phyloP scores from a whole-genome alignment of 2,113 vertebrate species.

The Gymnorhina tibicen region DNA sequence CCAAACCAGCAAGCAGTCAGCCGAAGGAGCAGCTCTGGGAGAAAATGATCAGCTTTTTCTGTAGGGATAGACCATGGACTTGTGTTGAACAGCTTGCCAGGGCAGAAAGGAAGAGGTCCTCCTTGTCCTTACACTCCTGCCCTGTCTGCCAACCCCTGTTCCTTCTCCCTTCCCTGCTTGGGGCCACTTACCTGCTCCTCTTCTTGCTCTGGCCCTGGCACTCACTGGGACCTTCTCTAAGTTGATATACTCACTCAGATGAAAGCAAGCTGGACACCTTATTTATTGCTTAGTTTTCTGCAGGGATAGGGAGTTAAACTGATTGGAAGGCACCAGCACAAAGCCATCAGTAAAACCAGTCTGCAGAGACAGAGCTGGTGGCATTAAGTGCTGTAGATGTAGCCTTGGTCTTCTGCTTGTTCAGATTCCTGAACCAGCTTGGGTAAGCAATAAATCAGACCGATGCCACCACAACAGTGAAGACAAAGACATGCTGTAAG shows the following conservation, averaged over 20 bases:
- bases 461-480: accelerated
- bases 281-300: neutral
- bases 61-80: neutral
- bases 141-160: neutral
- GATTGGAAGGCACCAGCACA: neutral
- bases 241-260: neutral
- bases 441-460: neutral
- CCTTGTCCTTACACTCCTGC: neutral
- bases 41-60: neutral
- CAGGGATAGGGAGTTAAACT: neutral
- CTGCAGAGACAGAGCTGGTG: neutral
- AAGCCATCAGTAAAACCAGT: neutral
- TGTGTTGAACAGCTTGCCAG: neutral
- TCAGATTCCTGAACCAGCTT: neutral
- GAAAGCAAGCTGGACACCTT: neutral
- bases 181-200: neutral
- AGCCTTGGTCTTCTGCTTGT: neutral
- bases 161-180: neutral
- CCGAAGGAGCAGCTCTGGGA: neutral
- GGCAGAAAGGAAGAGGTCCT: neutral
- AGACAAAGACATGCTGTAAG: neutral
- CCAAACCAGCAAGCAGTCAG: neutral
- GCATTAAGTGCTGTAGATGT: neutral
- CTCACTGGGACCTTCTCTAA: neutral
- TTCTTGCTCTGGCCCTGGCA: neutral